Conservation (phyloP, 2,888 invertebrate species). For the Doris montereyensis region DNA sequence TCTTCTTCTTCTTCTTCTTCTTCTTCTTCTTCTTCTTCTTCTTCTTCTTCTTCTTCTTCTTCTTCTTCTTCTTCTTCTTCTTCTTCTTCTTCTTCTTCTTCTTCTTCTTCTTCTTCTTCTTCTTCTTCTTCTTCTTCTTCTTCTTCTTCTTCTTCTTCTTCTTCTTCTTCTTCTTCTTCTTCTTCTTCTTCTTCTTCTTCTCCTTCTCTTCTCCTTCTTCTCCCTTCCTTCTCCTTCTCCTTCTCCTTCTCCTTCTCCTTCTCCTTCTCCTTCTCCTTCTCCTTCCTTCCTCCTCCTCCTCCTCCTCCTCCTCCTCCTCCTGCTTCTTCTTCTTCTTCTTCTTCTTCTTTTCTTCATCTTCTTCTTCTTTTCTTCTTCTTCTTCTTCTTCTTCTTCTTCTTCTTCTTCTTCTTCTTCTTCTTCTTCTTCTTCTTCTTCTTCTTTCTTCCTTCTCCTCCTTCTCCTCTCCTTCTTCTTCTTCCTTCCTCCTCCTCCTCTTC, state of each 20-base stretch:
- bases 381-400: neutral
- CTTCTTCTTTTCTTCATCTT: neutral
- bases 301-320: neutral
- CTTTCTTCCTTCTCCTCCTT: neutral
- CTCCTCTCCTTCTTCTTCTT: neutral
- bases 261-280: neutral
- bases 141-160: neutral
- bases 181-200: neutral
- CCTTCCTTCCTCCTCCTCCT: neutral
- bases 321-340: neutral
- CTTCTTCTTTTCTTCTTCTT: neutral
- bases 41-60: neutral
- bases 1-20: neutral
- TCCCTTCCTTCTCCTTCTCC: neutral
- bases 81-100: neutral
- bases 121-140: neutral
- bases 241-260: neutral
- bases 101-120: neutral
- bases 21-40: neutral
- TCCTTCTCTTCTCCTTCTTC: neutral
- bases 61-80: neutral
- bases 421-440: neutral
- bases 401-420: neutral
- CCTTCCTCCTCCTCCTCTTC: neutral
- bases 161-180: neutral